Evolutionary conservation across 2,888 invertebrate species (phyloP).

Genomic region (Epistrophella euchroma): DNA sequence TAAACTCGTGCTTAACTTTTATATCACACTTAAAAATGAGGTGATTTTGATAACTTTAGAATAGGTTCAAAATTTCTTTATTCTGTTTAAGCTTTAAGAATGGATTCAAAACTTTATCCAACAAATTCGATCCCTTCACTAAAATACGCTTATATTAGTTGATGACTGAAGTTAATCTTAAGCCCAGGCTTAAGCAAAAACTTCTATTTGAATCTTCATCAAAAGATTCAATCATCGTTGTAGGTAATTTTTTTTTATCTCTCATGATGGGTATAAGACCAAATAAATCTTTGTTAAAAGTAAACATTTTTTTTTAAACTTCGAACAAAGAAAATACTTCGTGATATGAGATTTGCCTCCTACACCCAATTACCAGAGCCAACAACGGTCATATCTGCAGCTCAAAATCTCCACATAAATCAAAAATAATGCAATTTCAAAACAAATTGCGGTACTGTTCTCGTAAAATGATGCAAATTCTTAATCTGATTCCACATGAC

Average conservation of each 20-base stretch:
- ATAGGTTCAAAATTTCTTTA: too few species aligned
- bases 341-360: background rate
- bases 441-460: conserved; percentile 1
- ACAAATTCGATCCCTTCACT: too few species aligned
- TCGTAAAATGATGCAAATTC: conserved; percentile 32
- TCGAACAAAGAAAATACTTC: background rate
- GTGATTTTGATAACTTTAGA: too few species aligned
- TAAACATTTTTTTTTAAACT: too few species aligned
- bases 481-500: conserved; percentile 46
- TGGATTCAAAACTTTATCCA: too few species aligned
- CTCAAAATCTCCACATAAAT: background rate
- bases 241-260: too few species aligned
- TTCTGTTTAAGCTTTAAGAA: too few species aligned
- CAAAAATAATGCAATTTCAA: conserved; percentile 7
- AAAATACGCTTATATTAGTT: too few species aligned
- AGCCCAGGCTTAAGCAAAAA: background rate
- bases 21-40: too few species aligned
- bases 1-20: too few species aligned
- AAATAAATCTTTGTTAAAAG: conserved; percentile 5
- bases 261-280: background rate
- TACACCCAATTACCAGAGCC: background rate
- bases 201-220: background rate
- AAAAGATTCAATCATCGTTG: background rate
- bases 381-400: background rate
- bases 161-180: too few species aligned